A percentile compares a stretch with the other conserved stretches of the same genome.
Evolutionary conservation across 35 echinoderm and acorn worm genomes (phyloP).

Genomic region (Anneissia japonica): DNA sequence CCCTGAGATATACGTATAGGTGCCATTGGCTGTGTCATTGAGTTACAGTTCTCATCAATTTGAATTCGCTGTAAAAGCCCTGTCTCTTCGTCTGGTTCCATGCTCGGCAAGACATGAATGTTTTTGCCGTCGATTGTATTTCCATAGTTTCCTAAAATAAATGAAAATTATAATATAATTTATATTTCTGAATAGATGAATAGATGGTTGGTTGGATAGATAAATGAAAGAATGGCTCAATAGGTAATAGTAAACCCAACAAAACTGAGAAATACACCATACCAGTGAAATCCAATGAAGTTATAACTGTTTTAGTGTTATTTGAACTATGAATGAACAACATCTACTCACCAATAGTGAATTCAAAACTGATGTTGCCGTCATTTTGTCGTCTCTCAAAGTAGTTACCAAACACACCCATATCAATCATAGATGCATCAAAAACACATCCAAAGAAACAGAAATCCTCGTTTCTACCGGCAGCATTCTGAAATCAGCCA

Average conservation of each 20-base stretch:
- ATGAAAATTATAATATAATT: background rate
- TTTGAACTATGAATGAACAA: no score
- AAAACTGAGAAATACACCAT: no score
- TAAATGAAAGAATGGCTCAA: no score
- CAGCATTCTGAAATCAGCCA: background rate
- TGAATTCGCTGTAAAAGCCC: slow-evolving; percentile 17
- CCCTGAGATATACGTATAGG: background rate
- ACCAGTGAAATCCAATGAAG: no score
- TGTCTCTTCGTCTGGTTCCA: slow-evolving; percentile 50
- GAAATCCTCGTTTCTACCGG: background rate
- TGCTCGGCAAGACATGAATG: background rate
- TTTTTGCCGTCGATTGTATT: background rate
- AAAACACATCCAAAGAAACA: slow-evolving; percentile 7
- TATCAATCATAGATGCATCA: slow-evolving; percentile 3
- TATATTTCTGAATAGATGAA: no score
- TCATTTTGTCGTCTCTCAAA: background rate
- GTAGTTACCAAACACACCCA: background rate
- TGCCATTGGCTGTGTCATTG: slow-evolving; percentile 3
- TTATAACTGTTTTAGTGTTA: no score
- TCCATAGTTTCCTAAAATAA: background rate
- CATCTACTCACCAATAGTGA: slow-evolving; percentile 2
- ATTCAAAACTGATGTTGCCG: background rate
- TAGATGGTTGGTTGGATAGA: no score
- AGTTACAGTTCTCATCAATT: background rate
- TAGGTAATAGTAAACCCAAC: no score